These are phyloP conservation scores for Pseudorectes ferrugineus DNA, from an alignment of 2,113 vertebrate genomes.

Conservation along the genomic window DNA sequence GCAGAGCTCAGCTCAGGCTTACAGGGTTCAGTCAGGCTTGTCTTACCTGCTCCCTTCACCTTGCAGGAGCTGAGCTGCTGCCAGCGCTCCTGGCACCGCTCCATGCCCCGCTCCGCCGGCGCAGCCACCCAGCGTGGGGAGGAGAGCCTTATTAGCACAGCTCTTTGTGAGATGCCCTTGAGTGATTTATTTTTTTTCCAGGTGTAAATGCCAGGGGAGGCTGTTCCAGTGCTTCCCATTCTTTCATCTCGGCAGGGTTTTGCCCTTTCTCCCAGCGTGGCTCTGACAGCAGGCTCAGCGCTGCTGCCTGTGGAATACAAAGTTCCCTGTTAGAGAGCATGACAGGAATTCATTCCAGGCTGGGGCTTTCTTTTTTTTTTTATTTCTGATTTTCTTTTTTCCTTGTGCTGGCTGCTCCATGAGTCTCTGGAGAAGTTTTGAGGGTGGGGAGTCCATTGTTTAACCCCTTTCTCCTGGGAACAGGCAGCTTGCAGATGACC, in stretches of 20 bases:
- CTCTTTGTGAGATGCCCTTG: constrained; percentile 47
- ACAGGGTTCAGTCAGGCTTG: background rate
- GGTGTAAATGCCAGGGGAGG: constrained; percentile 62
- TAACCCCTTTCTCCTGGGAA: background rate
- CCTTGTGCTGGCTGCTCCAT: background rate
- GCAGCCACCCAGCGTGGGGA: background rate
- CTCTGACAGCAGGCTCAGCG: constrained; percentile 43
- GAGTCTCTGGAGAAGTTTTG: background rate
- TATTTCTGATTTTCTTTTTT: background rate
- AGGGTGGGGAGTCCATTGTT: background rate
- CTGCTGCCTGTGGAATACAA: constrained; percentile 50
- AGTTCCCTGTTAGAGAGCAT: background rate
- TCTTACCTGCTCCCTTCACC: background rate
- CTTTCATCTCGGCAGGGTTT: constrained; percentile 62
- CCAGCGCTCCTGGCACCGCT: background rate
- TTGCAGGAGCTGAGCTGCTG: background rate
- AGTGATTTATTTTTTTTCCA: constrained; percentile 22
- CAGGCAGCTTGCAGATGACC: background rate
- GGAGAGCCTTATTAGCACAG: constrained; percentile 34
- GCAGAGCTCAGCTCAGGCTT: background rate
- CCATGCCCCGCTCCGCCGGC: background rate
- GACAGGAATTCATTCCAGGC: constrained; percentile 36
- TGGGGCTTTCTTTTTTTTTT: background rate
- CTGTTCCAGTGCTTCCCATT: constrained; percentile 12
- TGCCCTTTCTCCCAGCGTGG: constrained; percentile 63